Percentiles rank a stretch among this genome's conserved stretches.
These are phyloP conservation scores for Bubalus kerabau DNA, from an alignment of 2,113 vertebrate species.

Conservation along the genomic window DNA sequence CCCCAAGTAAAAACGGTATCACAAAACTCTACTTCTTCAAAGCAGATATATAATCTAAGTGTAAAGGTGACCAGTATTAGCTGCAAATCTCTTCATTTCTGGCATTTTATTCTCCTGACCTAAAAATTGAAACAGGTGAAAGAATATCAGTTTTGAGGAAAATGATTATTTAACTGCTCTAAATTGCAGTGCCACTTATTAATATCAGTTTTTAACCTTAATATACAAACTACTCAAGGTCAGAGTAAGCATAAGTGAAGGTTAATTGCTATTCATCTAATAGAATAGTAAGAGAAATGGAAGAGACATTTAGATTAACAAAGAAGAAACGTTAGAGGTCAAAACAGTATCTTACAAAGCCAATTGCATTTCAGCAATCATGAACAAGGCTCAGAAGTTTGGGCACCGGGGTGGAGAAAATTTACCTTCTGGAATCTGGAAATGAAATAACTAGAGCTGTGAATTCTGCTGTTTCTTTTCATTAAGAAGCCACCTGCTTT, in stretches of 20 bases:
- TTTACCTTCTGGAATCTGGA: not conserved
- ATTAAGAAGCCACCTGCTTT: not conserved
- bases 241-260: constrained; percentile 2
- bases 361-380: not conserved
- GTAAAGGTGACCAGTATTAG: constrained; percentile 46
- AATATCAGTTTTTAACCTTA: constrained; percentile 7
- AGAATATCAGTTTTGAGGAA: constrained; percentile 64
- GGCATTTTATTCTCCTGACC: constrained; percentile 34
- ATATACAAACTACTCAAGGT: not conserved
- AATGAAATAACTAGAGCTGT: not conserved
- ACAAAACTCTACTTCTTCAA: constrained; percentile 47
- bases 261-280: constrained; percentile 28
- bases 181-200: constrained; percentile 48
- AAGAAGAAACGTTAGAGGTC: not conserved
- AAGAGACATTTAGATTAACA: constrained; percentile 8
- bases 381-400: not conserved
- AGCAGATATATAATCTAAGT: constrained; percentile 28
- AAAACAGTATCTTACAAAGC: not conserved
- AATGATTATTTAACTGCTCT: constrained; percentile 50
- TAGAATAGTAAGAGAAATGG: not conserved
- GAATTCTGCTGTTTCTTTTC: not conserved
- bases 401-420: not conserved
- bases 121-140: constrained; percentile 58
- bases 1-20: not conserved
- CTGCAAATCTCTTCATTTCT: constrained; percentile 19